Percentiles rank a stretch among this genome's conserved stretches.
Evolutionary conservation across 2,113 vertebrate genomes (phyloP).

Genomic region (Chloebia gouldiae): DNA sequence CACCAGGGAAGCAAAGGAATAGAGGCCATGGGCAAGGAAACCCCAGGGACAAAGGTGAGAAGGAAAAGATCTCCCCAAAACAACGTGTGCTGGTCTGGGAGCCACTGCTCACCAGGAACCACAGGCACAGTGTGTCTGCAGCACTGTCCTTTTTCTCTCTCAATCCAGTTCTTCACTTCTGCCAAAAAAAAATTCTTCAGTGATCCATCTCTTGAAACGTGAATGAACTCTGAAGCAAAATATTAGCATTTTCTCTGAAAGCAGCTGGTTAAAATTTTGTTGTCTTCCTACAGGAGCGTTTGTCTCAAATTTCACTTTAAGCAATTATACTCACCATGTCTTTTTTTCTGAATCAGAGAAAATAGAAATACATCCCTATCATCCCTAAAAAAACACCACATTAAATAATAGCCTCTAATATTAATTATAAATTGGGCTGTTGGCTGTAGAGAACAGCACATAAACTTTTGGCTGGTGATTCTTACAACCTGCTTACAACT

Average conservation of each 20-base stretch:
- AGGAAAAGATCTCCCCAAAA: background rate
- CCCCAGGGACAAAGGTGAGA: background rate
- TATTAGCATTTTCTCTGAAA: background rate
- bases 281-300: background rate
- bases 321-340: background rate
- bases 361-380: background rate
- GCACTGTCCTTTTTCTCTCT: background rate
- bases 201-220: background rate
- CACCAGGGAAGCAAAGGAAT: background rate
- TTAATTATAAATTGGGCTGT: background rate
- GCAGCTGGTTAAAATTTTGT: background rate
- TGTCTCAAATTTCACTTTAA: background rate
- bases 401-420: background rate
- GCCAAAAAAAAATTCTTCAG: background rate
- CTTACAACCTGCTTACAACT: background rate
- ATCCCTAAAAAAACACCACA: background rate
- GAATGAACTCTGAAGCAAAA: background rate
- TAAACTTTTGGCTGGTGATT: background rate
- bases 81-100: fast-evolving
- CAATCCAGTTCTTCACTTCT: background rate
- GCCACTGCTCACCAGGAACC: background rate
- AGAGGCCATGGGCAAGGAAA: background rate
- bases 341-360: background rate
- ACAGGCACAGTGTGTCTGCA: background rate
- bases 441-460: background rate